Conservation (phyloP, 2,113 vertebrate species). For the Tautogolabrus adspersus region DNA sequence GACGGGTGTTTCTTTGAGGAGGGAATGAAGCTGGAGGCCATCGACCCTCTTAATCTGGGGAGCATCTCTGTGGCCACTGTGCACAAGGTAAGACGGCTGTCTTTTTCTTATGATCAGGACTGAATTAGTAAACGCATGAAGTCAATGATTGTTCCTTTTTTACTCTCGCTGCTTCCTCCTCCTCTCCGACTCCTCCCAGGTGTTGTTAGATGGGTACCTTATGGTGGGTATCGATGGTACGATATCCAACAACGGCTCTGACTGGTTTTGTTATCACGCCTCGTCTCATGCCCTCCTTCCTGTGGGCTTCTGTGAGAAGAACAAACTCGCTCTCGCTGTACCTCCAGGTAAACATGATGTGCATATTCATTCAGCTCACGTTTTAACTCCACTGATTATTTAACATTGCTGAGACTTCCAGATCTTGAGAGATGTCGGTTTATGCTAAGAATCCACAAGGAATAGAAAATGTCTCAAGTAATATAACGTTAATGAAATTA, state of each 20-base stretch:
- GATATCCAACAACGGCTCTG: conserved; percentile 82
- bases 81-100: conserved; percentile 85
- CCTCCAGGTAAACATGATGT: conserved; percentile 85
- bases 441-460: background rate
- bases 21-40: conserved; percentile 97
- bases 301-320: conserved; percentile 89
- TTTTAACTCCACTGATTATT: background rate
- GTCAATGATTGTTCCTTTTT: accelerated
- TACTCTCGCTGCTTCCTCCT: background rate
- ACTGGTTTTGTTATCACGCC: conserved; percentile 97
- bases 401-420: background rate
- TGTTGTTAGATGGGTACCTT: conserved; percentile 93
- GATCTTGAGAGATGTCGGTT: background rate
- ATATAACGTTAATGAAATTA: background rate
- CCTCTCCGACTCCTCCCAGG: conserved; percentile 73
- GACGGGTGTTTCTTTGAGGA: conserved; percentile 91
- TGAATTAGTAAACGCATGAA: background rate
- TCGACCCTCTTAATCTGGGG: conserved; percentile 94
- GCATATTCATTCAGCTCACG: background rate
- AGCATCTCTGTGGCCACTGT: conserved; percentile 98
- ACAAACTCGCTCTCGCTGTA: conserved; percentile 88
- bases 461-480: background rate
- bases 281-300: conserved; percentile 94
- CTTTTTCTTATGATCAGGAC: too few species aligned
- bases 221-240: conserved; percentile 95